Base-by-base conservation (phyloP, 2,888 invertebrate species). In the Coelinius sp. region DNA sequence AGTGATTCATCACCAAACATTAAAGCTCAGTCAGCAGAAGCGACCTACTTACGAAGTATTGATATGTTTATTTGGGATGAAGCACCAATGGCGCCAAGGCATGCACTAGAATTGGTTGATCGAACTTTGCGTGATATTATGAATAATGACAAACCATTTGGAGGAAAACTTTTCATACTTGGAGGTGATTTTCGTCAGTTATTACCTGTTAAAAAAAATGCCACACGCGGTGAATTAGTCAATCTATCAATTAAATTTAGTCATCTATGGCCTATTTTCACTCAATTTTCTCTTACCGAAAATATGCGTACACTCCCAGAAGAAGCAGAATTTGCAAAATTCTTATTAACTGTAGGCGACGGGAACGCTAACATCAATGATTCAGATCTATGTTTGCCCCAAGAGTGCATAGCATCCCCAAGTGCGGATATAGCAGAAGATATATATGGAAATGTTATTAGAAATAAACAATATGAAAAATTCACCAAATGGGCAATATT, bases 161-260 rank as follows among this genome's bases (percentile, higher is more conserved):
- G 27, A 5, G 27, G 27, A 27, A 27, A 27, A 27, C 7, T 27
- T 3, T 27, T 27, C 27, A 27, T 27, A 27, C 27, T 27, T 27
- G 27, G 27, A 3, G 7, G 74, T 46, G 75, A 75, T 70, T 75
- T 76, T 38, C 53, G 56, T 5, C 68, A 68, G 49, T 35, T 72
- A 35, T 53, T 64, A 63, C 72, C 68, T 22, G 56, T 74, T 22
- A 62, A 68, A 53, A 24, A 70, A 7, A 27, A 62, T 10, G 62
- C 65, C 22, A 69, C 67, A 14, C 69, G 71, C n/a, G 67, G 62
- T 44, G 66, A 72, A 46, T 35, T 46, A 75, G n/a, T n/a, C n/a
- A n/a, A 76, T 76, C 62, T 79, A 22, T 77, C 76, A n/a, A 79
- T 80, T 7, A 79, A 79, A 71, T 73, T 27, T 63, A 77, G 77